Conservation (phyloP, 2,113 vertebrate species). For the Cheirogaleus medius region DNA sequence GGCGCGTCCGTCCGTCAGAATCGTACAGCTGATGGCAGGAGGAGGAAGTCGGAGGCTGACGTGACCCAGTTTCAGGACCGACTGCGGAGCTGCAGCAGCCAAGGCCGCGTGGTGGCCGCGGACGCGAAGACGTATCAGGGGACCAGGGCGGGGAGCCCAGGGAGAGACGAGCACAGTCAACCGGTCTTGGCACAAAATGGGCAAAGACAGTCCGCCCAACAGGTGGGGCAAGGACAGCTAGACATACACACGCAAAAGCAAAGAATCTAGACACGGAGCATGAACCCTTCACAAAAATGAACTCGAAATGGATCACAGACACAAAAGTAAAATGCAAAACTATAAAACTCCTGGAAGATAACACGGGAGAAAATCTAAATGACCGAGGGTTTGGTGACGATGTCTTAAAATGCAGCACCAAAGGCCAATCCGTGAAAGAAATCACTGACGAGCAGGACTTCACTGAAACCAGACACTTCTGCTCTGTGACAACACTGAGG, state of each 20-base stretch:
- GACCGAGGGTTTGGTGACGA: background rate
- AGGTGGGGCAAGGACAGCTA: background rate
- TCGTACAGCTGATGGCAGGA: background rate
- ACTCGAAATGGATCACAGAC: background rate
- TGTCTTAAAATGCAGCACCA: background rate
- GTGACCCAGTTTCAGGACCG: background rate
- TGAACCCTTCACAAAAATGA: background rate
- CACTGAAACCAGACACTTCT: background rate
- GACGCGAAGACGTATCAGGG: background rate
- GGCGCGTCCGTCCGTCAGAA: background rate
- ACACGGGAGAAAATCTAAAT: background rate
- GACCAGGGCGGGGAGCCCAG: background rate
- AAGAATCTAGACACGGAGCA: background rate
- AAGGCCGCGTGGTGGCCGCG: background rate
- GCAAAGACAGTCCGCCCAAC: background rate
- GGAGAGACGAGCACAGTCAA: background rate
- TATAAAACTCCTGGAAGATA: background rate
- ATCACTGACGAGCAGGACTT: background rate
- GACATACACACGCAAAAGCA: background rate
- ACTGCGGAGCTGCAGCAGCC: background rate
- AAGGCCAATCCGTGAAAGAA: background rate
- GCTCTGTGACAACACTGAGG: background rate
- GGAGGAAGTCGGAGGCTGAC: background rate
- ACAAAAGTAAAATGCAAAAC: background rate
- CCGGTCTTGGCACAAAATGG: no score